A percentile compares a stretch with the other conserved stretches of the same genome.
These are phyloP conservation scores for Pygoscelis antarcticus DNA, from an alignment of 2,113 vertebrate genomes.

Conservation along the genomic window DNA sequence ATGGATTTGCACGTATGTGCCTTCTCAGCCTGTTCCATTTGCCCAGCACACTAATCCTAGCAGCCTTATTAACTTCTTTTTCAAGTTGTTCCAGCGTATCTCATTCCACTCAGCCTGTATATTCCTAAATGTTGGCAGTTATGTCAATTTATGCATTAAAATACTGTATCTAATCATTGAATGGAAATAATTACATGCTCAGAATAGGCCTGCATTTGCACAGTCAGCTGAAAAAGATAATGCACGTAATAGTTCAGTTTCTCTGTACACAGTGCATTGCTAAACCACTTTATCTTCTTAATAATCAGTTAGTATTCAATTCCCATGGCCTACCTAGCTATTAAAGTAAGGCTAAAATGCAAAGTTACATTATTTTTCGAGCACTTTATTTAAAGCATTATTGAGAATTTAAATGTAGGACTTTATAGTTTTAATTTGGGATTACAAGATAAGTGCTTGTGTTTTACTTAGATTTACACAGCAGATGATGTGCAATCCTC, in stretches of 20 bases:
- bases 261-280: neutral
- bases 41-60: rapidly evolving
- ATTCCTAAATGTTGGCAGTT: neutral
- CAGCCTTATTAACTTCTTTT: neutral
- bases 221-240: neutral
- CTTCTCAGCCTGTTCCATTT: neutral
- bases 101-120: neutral
- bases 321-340: neutral
- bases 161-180: neutral
- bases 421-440: neutral
- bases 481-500: neutral
- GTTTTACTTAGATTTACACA: neutral
- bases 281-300: neutral
- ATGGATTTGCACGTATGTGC: rapidly evolving
- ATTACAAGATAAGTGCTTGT: neutral
- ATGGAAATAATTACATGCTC: neutral
- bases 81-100: neutral
- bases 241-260: neutral
- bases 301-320: neutral
- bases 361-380: neutral
- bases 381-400: neutral
- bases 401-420: neutral
- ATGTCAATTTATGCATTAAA: neutral
- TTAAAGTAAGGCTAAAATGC: neutral
- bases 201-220: neutral